A percentile compares a stretch with the other conserved stretches of the same genome.
These are phyloP conservation scores for Orchesellides sinensis DNA, from an alignment of 2,888 invertebrate species.

Conservation along the genomic window DNA sequence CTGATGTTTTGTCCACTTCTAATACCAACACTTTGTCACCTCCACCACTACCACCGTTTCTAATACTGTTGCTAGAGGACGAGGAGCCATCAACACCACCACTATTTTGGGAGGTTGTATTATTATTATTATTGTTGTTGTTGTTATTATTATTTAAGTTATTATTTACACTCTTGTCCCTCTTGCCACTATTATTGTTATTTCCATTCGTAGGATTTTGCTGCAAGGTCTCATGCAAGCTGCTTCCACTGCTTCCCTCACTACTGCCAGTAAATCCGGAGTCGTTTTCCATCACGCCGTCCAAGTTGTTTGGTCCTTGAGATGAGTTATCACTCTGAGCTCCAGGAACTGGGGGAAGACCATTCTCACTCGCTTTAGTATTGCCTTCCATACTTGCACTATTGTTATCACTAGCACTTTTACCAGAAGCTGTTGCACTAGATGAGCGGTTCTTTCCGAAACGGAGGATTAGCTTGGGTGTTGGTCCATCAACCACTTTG, in stretches of 20 bases:
- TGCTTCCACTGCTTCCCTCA: slow-evolving; percentile 70
- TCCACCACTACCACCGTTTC: slow-evolving; percentile 29
- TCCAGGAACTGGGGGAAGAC: slow-evolving; percentile 23
- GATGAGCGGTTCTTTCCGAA: slow-evolving; percentile 80
- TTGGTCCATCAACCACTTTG: slow-evolving; percentile 71
- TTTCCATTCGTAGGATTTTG: background rate
- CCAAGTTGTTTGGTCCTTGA: slow-evolving; percentile 16
- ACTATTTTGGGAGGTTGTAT: slow-evolving; percentile 1
- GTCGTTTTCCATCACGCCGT: slow-evolving; percentile 66
- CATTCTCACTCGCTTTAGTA: slow-evolving; percentile 26
- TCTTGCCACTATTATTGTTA: background rate
- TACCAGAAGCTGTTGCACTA: slow-evolving; percentile 74
- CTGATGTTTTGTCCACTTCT: slow-evolving; percentile 9
- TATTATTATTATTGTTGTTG: slow-evolving; percentile 36
- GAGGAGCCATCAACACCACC: background rate
- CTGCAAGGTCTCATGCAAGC: background rate
- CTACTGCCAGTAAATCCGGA: slow-evolving; percentile 74
- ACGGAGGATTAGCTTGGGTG: slow-evolving; percentile 87
- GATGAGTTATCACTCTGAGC: slow-evolving; percentile 27
- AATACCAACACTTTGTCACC: slow-evolving; percentile 40
- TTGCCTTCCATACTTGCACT: slow-evolving; percentile 3
- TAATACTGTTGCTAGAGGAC: background rate
- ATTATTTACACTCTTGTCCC: background rate
- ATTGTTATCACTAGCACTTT: background rate
- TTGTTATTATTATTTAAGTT: slow-evolving; percentile 1